Conservation (phyloP, 92 coral and sea anemone genomes). For the Diadumene lineata region DNA sequence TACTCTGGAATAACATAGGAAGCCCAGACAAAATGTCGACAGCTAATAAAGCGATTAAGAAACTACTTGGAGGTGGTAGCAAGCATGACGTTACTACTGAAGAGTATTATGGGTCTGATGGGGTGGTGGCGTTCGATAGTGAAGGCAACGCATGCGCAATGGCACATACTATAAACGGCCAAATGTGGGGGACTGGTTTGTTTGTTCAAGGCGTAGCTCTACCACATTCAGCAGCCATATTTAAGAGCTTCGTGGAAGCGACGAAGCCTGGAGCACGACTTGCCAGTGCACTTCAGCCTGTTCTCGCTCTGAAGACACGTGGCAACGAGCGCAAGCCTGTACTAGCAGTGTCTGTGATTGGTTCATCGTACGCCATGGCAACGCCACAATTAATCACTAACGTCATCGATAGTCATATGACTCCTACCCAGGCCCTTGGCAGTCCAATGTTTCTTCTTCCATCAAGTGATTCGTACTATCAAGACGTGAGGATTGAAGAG, state of each 20-base stretch:
- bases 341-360: slow-evolving; percentile 84
- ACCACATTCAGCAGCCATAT: slow-evolving; percentile 82
- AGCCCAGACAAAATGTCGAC: slow-evolving; percentile 67
- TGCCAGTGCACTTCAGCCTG: slow-evolving; percentile 70
- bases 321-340: slow-evolving; percentile 40
- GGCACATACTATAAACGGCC: slow-evolving; percentile 87
- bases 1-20: slow-evolving; percentile 76
- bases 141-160: slow-evolving; percentile 91
- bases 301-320: slow-evolving; percentile 47
- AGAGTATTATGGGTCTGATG: slow-evolving; percentile 68
- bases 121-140: slow-evolving; percentile 78
- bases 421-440: slow-evolving; percentile 83
- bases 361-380: slow-evolving; percentile 60
- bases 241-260: slow-evolving; percentile 45
- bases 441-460: slow-evolving; percentile 70
- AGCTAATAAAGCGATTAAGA: slow-evolving; percentile 63
- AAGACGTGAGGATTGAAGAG: slow-evolving; percentile 76
- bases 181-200: slow-evolving; percentile 93
- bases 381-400: slow-evolving; percentile 69
- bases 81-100: slow-evolving; percentile 5
- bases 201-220: slow-evolving; percentile 81
- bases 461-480: slow-evolving; percentile 47
- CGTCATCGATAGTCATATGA: slow-evolving; percentile 67
- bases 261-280: slow-evolving; percentile 75
- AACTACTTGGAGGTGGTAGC: slow-evolving; percentile 64